Evolutionary conservation across 2,888 invertebrate genomes (phyloP).

Genomic region (Troilus luridus): DNA sequence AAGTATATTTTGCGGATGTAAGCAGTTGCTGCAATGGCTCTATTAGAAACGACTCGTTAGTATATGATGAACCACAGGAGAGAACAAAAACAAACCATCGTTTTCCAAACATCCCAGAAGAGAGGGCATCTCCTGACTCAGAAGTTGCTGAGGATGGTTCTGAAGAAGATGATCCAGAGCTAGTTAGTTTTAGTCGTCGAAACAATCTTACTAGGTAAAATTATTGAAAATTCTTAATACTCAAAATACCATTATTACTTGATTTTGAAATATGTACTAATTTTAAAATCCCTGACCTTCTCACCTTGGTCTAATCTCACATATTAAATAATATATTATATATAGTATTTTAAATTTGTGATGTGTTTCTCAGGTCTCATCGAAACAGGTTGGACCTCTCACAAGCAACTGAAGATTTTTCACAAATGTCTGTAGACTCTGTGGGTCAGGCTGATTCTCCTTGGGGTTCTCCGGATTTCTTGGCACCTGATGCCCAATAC

Average conservation of each 20-base stretch:
- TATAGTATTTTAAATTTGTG: not conserved
- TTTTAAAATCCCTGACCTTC: not conserved
- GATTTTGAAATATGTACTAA: too few species aligned
- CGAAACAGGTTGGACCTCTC: constrained; percentile 62
- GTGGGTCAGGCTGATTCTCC: constrained; percentile 63
- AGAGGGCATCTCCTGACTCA: constrained; percentile 63
- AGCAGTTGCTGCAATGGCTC: constrained; percentile 84
- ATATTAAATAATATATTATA: not conserved
- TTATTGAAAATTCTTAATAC: not conserved
- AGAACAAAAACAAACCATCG: constrained; percentile 47
- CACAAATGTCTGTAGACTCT: constrained; percentile 65
- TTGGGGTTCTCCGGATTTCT: constrained; percentile 64
- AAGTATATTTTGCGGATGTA: constrained; percentile 89
- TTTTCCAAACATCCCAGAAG: constrained; percentile 64
- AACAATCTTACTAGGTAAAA: constrained; percentile 56
- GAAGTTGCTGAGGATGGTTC: constrained; percentile 65
- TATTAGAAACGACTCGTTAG: constrained; percentile 73
- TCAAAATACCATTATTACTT: too few species aligned
- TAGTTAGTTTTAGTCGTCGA: constrained; percentile 64
- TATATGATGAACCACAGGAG: constrained; percentile 73
- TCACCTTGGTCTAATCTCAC: not conserved
- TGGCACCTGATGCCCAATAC: constrained; percentile 66
- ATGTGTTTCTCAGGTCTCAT: constrained; percentile 51
- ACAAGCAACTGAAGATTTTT: constrained; percentile 62
- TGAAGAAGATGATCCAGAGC: constrained; percentile 65